Base-by-base conservation (phyloP, 2,797 vertebrate species). In the Hyperoplus lanceolatus region DNA sequence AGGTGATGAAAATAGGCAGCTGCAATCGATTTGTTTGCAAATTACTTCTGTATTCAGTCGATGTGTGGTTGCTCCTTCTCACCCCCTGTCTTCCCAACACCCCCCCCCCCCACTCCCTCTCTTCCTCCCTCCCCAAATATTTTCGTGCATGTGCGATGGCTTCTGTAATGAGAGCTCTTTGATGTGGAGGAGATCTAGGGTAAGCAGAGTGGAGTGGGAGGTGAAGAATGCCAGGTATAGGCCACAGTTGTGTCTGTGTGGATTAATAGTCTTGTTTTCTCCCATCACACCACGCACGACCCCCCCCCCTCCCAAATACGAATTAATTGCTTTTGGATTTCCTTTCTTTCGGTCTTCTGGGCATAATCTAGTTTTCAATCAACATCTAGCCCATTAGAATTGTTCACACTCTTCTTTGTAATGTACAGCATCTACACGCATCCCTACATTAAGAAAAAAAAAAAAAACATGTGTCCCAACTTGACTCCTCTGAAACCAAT, bases 111-210 rank as follows among this genome's bases (percentile, higher is more conserved):
- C 46, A 1, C 10, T 36, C 42, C 70, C 46, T 56, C 67, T 73
- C n/a, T n/a, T 39, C 63, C 78, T 58, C 57, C 14, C 29, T 50
- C 49, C 57, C 21, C 57, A 53, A 77, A 74, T 79, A 63, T 76
- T 63, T 75, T 56, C 56, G 54, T 87, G 80, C 79, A 76, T 78
- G 71, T 82, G 73, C 77, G 77, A 84, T 80, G 42, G 66, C 41
- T 71, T 72, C 73, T 78, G 72, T 83, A 82, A 87, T 80, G 71
- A 86, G 75, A 18, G 18, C 59, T 78, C 73, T 90, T 89, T 93
- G 87, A 92, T 84, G 82, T 89, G 80, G 50, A 76, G 70, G 68
- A 75, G 71, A 85, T 87, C 74, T 70, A 8, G 78, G 83, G 74
- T 87, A 80, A 86, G 77, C 71, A 72, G 71, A 70, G 77, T 55